Conservation (phyloP, 2,113 vertebrate genomes). For the Anoplopoma fimbria region DNA sequence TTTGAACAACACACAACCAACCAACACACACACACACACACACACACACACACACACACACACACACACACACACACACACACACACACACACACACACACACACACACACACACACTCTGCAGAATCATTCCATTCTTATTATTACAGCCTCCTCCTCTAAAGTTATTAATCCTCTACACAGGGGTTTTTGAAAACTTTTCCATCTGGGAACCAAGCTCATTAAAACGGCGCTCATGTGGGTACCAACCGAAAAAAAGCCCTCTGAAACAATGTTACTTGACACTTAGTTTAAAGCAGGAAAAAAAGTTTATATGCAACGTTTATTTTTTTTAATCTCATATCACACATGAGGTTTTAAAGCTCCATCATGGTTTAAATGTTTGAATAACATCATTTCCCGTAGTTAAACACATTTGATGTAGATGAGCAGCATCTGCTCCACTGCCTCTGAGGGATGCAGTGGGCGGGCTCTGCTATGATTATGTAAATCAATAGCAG, state of each 20-base stretch:
- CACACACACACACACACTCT: slow-evolving; percentile 37
- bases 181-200: slow-evolving; percentile 63
- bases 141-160: slow-evolving; percentile 67
- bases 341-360: slow-evolving; percentile 52
- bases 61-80: slow-evolving; percentile 42
- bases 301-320: slow-evolving; percentile 50
- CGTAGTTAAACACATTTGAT: slow-evolving; percentile 45
- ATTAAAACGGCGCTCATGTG: slow-evolving; percentile 75
- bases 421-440: slow-evolving; percentile 61
- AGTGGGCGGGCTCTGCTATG: slow-evolving; percentile 27
- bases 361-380: slow-evolving; percentile 33
- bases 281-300: slow-evolving; percentile 51
- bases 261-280: slow-evolving; percentile 64
- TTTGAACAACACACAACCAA: slow-evolving; percentile 5
- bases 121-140: slow-evolving; percentile 59
- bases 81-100: slow-evolving; percentile 43
- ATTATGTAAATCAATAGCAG: slow-evolving; percentile 57
- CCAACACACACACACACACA: not conserved
- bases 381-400: slow-evolving; percentile 46
- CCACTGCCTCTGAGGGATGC: slow-evolving; percentile 35
- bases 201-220: slow-evolving; percentile 71
- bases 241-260: slow-evolving; percentile 55
- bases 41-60: slow-evolving; percentile 39
- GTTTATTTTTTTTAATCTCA: slow-evolving; percentile 51
- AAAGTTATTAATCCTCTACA: slow-evolving; percentile 76